Evolutionary conservation across 2,888 invertebrate genomes (phyloP), one percentile per base, ranked within the genome.

Genomic region (Andrena praecox): DNA sequence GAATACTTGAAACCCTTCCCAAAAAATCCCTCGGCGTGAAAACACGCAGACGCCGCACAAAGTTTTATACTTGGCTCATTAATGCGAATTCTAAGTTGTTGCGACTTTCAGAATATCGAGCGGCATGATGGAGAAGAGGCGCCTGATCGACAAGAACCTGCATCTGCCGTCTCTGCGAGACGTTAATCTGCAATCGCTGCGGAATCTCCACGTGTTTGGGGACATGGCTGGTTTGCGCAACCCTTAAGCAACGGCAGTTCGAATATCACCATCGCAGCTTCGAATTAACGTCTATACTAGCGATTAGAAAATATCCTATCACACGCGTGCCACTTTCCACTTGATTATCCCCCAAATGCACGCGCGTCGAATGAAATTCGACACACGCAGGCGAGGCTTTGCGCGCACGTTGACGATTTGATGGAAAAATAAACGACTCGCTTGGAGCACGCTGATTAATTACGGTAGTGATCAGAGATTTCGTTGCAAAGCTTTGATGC

Each of bases 391-490:
- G 35, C 10, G n/a, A 3, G 10, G 54, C 1, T 7, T 62, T 35
- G 10, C 8, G 20, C 4, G 5, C 35, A 35, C 35, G 33, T 5
- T 24, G 35, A 35, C 10, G 33, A 29, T 12, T 50, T 31, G 50
- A 27, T 35, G 52, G 1, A 6, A 27, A 54, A 66, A 27, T 54
- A 63, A 73, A 42, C 27, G 7, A 1, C 35, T 62, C 35, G n/a
- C 7, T 27, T 8, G 12, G 4, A 27, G 10, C 24, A 24, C 4
- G 6, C 2, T 33, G 31, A 27, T 75, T 75, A 75, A 75, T 75
- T 75, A 68, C 10, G n/a, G 33, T 71, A 71, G 63, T 59, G 54
- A 56, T 48, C n/a, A 56, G 31, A 31, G n/a, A 77, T 77, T 71
- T 62, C 31, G 4, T 16, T 0, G 2, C 8, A 56, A 63, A 56